A percentile compares a stretch with the other conserved stretches of the same genome.
Conservation (phyloP, 2,113 vertebrate genomes). For the Nothobranchius furzeri region DNA sequence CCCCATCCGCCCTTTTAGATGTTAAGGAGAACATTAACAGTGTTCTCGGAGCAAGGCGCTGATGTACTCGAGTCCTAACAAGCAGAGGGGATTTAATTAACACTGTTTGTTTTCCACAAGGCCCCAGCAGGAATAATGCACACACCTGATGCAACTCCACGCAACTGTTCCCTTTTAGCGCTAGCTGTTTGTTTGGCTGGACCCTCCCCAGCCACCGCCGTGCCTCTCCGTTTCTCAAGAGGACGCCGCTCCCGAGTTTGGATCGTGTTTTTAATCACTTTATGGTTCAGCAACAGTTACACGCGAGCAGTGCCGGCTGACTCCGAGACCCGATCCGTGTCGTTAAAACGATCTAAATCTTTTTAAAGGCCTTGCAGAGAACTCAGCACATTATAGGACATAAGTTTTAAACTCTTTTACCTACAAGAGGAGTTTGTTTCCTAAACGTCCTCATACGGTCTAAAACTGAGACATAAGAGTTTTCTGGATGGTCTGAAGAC, state of each 20-base stretch:
- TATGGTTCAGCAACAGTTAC: background rate
- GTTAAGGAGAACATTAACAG: slow-evolving; percentile 42
- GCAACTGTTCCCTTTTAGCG: slow-evolving; percentile 73
- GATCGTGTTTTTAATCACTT: slow-evolving; percentile 36
- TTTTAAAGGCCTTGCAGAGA: too few relatives aligned
- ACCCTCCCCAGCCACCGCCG: slow-evolving; percentile 37
- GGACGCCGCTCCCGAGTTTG: slow-evolving; percentile 13
- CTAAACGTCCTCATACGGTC: too few relatives aligned
- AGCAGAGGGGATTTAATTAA: slow-evolving; percentile 83
- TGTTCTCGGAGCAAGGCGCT: slow-evolving; percentile 39
- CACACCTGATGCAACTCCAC: slow-evolving; percentile 81
- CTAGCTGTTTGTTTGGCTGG: slow-evolving; percentile 51
- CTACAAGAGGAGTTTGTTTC: too few relatives aligned
- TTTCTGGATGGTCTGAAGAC: too few relatives aligned
- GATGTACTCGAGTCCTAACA: slow-evolving; percentile 67
- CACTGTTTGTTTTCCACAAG: slow-evolving; percentile 79
- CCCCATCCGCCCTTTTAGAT: slow-evolving; percentile 29
- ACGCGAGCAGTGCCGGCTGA: background rate
- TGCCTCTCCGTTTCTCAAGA: slow-evolving; percentile 14
- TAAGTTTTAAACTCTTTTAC: too few relatives aligned
- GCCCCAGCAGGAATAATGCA: slow-evolving; percentile 68
- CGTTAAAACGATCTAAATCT: too few relatives aligned
- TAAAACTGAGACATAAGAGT: too few relatives aligned
- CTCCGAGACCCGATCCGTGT: too few relatives aligned
- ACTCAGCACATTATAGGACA: too few relatives aligned